Evolutionary conservation across 2,797 vertebrate species (phyloP).

Genomic region (Apodemus agrarius): DNA sequence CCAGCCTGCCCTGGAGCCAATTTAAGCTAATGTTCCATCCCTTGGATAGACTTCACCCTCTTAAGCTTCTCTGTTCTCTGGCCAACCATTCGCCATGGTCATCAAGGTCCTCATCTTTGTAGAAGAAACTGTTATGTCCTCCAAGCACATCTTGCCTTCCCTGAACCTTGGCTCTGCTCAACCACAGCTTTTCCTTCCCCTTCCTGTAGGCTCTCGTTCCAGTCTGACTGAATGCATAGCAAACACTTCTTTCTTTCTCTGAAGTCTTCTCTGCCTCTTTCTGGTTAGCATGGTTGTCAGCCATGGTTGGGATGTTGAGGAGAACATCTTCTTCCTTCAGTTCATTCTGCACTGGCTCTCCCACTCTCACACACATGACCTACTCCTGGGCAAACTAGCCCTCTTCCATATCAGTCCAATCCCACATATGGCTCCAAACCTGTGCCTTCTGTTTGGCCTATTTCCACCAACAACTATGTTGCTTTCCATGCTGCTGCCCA

Average conservation of each 20-base stretch:
- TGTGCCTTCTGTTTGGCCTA: background rate
- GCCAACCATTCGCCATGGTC: background rate
- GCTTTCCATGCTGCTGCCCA: background rate
- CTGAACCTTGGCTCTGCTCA: background rate
- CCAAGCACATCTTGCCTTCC: background rate
- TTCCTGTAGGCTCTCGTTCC: background rate
- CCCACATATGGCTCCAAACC: too few relatives aligned
- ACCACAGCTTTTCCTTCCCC: background rate
- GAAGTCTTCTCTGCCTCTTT: background rate
- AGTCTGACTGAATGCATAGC: rapidly evolving
- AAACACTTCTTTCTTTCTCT: background rate
- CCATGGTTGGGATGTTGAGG: background rate
- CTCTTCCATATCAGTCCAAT: background rate
- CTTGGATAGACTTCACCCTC: background rate
- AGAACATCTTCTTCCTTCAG: background rate
- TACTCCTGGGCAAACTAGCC: background rate
- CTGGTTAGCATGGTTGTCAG: background rate
- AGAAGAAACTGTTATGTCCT: background rate
- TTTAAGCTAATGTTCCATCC: background rate
- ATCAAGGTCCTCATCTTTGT: background rate
- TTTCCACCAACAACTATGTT: background rate
- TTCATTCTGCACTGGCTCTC: background rate
- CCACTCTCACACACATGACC: too few relatives aligned
- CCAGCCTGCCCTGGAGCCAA: background rate
- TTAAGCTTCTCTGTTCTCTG: background rate